Conservation (phyloP, 2,113 vertebrate species). For the Mastomys coucha region DNA sequence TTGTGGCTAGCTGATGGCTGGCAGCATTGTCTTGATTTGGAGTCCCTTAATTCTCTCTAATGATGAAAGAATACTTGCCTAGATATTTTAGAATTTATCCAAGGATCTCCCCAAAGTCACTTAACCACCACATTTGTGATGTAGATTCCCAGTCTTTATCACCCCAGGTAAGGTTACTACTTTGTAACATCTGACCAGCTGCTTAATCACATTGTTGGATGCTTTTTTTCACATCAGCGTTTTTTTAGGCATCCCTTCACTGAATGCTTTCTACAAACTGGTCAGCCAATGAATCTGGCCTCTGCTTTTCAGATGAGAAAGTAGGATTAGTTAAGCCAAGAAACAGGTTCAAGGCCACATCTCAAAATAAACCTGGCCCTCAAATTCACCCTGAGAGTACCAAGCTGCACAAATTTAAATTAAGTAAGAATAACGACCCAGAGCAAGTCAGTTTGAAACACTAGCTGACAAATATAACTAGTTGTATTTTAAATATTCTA, state of each 20-base stretch:
- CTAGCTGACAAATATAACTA: not conserved
- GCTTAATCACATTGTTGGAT: conserved; percentile 12
- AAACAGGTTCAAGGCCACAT: not conserved
- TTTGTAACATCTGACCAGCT: not conserved
- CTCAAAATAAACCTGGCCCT: conserved; percentile 21
- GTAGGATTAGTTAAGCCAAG: not conserved
- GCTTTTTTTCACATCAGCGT: not conserved
- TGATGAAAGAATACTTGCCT: not conserved
- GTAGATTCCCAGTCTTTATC: not conserved
- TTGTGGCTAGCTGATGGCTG: not conserved
- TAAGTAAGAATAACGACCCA: not conserved
- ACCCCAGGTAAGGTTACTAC: not conserved
- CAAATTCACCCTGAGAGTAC: not conserved
- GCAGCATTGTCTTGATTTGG: not conserved
- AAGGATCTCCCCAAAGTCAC: not conserved
- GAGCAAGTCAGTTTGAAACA: conserved; percentile 19
- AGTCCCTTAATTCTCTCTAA: not conserved
- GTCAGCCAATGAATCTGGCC: not conserved
- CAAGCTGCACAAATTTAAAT: not conserved
- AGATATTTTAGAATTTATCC: not conserved
- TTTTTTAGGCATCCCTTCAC: not conserved
- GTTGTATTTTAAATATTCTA: not conserved
- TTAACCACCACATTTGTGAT: not conserved
- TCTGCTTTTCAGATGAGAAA: conserved; percentile 7
- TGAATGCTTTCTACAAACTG: not conserved